phyloP scores from a whole-genome alignment of 2,888 invertebrate species.

The Gari tellinella region DNA sequence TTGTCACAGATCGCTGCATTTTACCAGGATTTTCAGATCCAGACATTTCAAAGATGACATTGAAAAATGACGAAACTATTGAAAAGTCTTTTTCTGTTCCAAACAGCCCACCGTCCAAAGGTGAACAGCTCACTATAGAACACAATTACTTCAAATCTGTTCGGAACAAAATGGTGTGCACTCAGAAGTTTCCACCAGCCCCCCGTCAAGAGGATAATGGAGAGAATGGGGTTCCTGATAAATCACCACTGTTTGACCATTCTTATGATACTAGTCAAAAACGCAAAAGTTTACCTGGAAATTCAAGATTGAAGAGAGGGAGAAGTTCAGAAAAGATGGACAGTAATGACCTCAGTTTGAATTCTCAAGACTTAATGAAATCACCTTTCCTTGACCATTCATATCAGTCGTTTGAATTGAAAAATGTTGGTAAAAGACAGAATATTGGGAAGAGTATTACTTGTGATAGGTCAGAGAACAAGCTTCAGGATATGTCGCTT shows the following conservation, averaged over 20 bases:
- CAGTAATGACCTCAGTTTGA: slow-evolving; percentile 1
- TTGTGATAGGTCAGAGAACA: neutral
- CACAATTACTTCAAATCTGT: slow-evolving; percentile 21
- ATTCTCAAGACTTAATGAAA: slow-evolving; percentile 38
- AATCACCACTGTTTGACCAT: slow-evolving; percentile 35
- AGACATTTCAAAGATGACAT: slow-evolving; percentile 54
- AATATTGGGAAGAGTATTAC: too few species aligned
- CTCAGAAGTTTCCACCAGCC: neutral
- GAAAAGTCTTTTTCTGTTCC: slow-evolving; percentile 14
- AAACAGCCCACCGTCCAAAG: slow-evolving; percentile 27
- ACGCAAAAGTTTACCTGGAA: slow-evolving; percentile 15
- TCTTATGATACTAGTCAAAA: slow-evolving; percentile 30
- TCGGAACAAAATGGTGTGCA: neutral
- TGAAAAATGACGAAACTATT: neutral
- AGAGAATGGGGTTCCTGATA: slow-evolving; percentile 3
- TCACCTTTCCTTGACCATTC: slow-evolving; percentile 58
- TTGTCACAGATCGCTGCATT: slow-evolving; percentile 44
- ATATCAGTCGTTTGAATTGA: slow-evolving; percentile 42
- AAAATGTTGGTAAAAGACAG: neutral
- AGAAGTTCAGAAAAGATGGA: slow-evolving; percentile 27
- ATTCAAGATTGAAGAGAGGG: slow-evolving; percentile 24
- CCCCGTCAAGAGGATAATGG: too few species aligned
- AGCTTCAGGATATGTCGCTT: neutral
- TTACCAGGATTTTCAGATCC: slow-evolving; percentile 54
- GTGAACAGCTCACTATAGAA: neutral